A percentile compares a stretch with the other conserved stretches of the same genome.
phyloP scores from a whole-genome alignment of 2,113 vertebrate species.

The Erythrolamprus reginae region DNA sequence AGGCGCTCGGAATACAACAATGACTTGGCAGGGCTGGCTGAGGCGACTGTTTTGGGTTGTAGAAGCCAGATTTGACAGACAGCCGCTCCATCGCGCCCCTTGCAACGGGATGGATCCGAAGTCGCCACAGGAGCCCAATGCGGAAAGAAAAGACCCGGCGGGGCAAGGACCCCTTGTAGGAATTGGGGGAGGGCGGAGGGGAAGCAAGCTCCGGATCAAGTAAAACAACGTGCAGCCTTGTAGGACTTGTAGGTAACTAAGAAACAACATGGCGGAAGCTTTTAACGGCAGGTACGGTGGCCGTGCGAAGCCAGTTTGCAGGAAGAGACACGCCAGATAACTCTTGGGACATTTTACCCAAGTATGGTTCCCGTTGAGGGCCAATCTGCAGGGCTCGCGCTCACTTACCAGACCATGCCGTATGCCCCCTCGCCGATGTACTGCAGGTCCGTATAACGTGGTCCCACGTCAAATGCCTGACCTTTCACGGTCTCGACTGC shows the following conservation, averaged over 20 bases:
- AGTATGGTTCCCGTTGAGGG: neutral
- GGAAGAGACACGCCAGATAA: neutral
- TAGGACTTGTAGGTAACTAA: neutral
- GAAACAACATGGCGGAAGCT: constrained; percentile 20
- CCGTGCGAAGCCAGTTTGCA: neutral
- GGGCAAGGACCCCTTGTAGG: neutral
- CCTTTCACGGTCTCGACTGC: constrained; percentile 79
- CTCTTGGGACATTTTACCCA: neutral
- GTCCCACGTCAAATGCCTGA: constrained; percentile 82
- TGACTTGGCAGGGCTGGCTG: neutral
- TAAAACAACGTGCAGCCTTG: too few species aligned
- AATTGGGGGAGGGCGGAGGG: neutral
- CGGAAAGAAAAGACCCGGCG: too few species aligned
- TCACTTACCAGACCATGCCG: constrained; percentile 84
- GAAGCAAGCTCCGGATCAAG: neutral
- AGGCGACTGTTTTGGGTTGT: neutral
- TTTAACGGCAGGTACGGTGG: neutral
- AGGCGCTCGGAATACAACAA: neutral
- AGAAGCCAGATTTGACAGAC: neutral
- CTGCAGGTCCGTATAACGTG: constrained; percentile 80
- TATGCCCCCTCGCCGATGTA: constrained; percentile 88
- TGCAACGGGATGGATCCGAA: neutral
- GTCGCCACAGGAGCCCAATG: neutral
- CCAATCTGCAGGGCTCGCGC: neutral
- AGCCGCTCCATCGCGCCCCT: neutral